A percentile compares a stretch with the other conserved stretches of the same genome.
phyloP scores from a whole-genome alignment of 2,888 invertebrate genomes.

The Eristalis intricaria region DNA sequence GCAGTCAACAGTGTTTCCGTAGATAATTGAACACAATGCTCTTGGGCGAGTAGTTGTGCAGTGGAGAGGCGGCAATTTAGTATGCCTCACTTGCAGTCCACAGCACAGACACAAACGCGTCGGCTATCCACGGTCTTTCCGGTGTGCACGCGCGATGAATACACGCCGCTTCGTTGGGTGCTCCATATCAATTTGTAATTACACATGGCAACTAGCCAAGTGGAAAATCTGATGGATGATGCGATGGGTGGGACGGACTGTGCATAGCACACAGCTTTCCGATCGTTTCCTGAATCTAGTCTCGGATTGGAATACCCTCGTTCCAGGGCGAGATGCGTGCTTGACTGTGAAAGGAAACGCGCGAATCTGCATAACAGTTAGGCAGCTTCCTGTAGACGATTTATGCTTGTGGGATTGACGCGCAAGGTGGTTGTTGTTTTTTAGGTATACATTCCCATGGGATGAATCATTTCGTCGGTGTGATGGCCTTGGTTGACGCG shows the following conservation, averaged over 20 bases:
- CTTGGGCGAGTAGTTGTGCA: not conserved
- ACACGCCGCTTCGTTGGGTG: slow-evolving; percentile 40
- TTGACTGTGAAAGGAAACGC: slow-evolving; percentile 10
- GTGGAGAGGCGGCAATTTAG: slow-evolving; percentile 21
- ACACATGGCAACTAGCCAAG: slow-evolving; percentile 6
- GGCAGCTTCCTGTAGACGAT: slow-evolving; percentile 37
- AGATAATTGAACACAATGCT: slow-evolving; percentile 7
- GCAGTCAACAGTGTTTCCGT: slow-evolving; percentile 13
- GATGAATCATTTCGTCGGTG: slow-evolving; percentile 12
- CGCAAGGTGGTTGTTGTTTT: slow-evolving; percentile 15
- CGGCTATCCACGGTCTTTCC: slow-evolving; percentile 46
- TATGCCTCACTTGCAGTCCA: slow-evolving; percentile 46
- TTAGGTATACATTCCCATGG: not conserved
- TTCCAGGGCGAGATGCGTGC: not conserved
- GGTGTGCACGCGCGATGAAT: slow-evolving; percentile 42
- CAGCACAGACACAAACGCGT: not conserved
- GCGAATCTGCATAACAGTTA: slow-evolving; percentile 38
- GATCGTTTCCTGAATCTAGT: not conserved
- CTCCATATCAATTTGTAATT: slow-evolving; percentile 52
- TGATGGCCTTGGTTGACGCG: not conserved
- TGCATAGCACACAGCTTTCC: not conserved
- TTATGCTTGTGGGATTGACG: slow-evolving; percentile 2
- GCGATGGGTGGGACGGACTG: not conserved
- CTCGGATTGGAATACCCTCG: not conserved
- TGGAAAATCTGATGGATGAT: slow-evolving; percentile 26